Evolutionary conservation across 2,888 invertebrate species (phyloP), one percentile per base, ranked within the genome.

Genomic region (Agapostemon virescens): DNA sequence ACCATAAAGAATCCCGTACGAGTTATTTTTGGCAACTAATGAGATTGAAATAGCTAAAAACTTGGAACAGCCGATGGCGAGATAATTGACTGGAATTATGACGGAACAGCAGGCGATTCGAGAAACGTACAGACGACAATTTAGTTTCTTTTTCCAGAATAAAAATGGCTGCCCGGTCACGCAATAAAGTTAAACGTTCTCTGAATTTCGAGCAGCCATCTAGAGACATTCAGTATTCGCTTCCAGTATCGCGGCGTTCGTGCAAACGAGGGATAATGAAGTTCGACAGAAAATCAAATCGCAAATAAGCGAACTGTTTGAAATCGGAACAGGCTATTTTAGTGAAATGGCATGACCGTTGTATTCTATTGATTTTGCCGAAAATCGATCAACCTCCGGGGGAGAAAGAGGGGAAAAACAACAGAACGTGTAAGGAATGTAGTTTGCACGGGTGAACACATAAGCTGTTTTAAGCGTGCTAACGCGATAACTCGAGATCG

Each of bases 341-440:
- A 36, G 71, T 17, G 67, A 66, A 77, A 80, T 68, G 76, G 82
- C 55, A 71, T 78, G 69, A 72, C 71, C 74, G 85, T 79, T 76
- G 83, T 73, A 70, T 83, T 71, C 64, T 85, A 84, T 84, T 85
- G 84, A 84, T 83, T 81, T 85, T 52, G 81, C 66, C 38, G 81
- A 80, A 83, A 84, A 77, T 85, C 84, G 83, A 84, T 85, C 83
- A 83, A 84, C 85, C 74, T 61, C 63, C 63, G 61, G 49, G 66
- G 61, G 52, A 49, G 36, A 36, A 63, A n/a, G 79, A 68, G 66
- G 70, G 74, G 33, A 69, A 82, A 55, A 69, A 68, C 63, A 66
- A 64, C 30, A 42, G 67, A 68, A 61, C 55, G 30, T 38, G 26
- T 55, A 26, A 80, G 36, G 71, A 72, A 66, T 52, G 40, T 49